Evolutionary conservation across 2,797 vertebrate species (phyloP).

Genomic region (Lycodopsis pacificus): DNA sequence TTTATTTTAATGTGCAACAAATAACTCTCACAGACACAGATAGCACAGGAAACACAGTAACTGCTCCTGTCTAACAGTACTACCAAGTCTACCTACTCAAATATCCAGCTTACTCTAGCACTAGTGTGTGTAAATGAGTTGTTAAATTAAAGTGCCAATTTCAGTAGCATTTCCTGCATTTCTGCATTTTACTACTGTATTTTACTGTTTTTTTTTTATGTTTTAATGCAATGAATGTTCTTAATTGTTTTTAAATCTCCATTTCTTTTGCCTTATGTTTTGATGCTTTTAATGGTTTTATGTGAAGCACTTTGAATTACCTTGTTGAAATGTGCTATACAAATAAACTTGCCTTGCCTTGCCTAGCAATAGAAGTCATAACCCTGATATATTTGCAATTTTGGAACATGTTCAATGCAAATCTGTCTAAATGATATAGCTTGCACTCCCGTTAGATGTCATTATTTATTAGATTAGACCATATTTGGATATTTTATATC

Average conservation of each 20-base stretch:
- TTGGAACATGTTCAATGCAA: background rate
- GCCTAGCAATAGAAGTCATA: background rate
- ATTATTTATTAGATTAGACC: background rate
- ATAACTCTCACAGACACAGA: background rate
- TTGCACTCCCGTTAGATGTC: background rate
- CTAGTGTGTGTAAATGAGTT: background rate
- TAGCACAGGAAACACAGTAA: background rate
- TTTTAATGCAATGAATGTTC: too few species aligned
- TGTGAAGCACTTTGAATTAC: too few species aligned
- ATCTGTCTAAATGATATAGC: background rate
- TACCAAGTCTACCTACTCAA: background rate
- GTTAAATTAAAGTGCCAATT: background rate
- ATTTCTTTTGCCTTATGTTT: too few species aligned
- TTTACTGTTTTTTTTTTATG: too few species aligned
- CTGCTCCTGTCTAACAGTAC: background rate
- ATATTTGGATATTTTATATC: background rate
- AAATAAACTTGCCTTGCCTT: too few species aligned
- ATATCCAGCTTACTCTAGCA: background rate
- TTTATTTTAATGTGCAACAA: constrained; percentile 3
- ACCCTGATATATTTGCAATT: background rate
- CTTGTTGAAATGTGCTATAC: too few species aligned
- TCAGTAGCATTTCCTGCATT: too few species aligned
- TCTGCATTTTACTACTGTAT: too few species aligned
- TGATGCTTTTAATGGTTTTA: too few species aligned
- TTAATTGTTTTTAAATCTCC: too few species aligned